Base-by-base conservation (phyloP, 2,113 vertebrate species). In the Bubo bubo region DNA sequence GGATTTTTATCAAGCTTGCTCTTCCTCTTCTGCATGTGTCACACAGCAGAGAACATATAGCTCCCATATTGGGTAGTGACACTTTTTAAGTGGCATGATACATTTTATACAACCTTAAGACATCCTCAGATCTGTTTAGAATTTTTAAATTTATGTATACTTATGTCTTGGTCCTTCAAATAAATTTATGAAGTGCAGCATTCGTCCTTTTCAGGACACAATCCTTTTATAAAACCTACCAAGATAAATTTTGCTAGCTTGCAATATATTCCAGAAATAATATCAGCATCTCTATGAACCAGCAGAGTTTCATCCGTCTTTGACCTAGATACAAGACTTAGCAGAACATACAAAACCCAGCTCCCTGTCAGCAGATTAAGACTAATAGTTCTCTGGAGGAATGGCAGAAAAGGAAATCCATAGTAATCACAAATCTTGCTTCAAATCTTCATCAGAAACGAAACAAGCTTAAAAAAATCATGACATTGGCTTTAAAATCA, bases 251-350 rank as follows among this genome's bases (percentile, higher is more conserved):
- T 50, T 62, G 10, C 41, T 52, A 73, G 14, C 34, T 50, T 86
- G 41, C 79, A 73, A 79, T 95, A 73, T 32, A 49, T 23, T 64
- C 59, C 28, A 68, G 76, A 89, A 95, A 60, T 71, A 89, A 50
- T 49, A 85, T 32, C 70, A 82, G n/a, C 21, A 66, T 9, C 32
- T 82, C 23, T 53, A 17, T 28, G 32, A 82, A 68, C 18, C 59
- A 80, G n/a, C 71, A 90, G 76, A 87, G 55, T 73, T 77, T 59
- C 87, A 82, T 74, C 77, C 34, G 26, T 70, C 39, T 93, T 86
- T 94, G 89, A 95, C 41, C 41, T 77, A 90, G 32, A 79, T 80
- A 35, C 8, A 76, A 82, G 41, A 88, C 37, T 82, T 72, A 62
- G 50, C 37, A 85, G 73, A 77, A 82, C n/a, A 52, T 0, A 72